phyloP scores from a whole-genome alignment of 2,113 vertebrate species.

The Hypocryptadius cinnamomeus region DNA sequence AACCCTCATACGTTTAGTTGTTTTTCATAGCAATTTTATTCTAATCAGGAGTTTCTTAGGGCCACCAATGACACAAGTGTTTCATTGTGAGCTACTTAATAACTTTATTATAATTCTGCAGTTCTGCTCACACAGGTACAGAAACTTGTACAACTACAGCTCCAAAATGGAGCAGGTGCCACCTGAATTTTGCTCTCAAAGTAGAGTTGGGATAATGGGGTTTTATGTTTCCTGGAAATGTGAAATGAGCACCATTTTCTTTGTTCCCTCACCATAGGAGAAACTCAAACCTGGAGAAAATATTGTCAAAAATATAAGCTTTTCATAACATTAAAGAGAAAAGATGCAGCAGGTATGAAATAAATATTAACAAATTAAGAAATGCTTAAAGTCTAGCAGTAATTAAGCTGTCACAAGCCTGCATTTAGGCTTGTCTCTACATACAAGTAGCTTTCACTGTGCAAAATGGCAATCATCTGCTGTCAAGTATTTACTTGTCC shows the following conservation, averaged over 20 bases:
- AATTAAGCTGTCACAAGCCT: constrained; percentile 29
- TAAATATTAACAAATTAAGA: constrained; percentile 20
- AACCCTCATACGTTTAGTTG: neutral
- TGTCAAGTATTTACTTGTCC: constrained; percentile 7
- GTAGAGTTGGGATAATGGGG: neutral
- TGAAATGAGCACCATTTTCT: neutral
- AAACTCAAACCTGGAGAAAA: neutral
- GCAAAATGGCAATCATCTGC: neutral
- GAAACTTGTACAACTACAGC: neutral
- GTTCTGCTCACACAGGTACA: neutral
- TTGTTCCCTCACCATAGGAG: neutral
- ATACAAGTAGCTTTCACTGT: neutral
- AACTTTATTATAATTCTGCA: neutral
- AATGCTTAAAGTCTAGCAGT: neutral
- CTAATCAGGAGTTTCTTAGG: neutral
- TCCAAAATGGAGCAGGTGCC: neutral
- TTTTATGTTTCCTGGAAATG: neutral
- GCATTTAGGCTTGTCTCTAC: neutral
- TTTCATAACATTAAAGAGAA: neutral
- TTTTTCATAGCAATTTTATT: neutral
- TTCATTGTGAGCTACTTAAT: neutral
- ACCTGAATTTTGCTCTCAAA: neutral
- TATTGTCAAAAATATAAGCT: neutral
- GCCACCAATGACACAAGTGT: neutral
- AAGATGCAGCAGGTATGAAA: neutral